These are phyloP conservation scores for Brachionus calyciflorus DNA, from an alignment of 1,140 invertebrate genomes.

Conservation along the genomic window DNA sequence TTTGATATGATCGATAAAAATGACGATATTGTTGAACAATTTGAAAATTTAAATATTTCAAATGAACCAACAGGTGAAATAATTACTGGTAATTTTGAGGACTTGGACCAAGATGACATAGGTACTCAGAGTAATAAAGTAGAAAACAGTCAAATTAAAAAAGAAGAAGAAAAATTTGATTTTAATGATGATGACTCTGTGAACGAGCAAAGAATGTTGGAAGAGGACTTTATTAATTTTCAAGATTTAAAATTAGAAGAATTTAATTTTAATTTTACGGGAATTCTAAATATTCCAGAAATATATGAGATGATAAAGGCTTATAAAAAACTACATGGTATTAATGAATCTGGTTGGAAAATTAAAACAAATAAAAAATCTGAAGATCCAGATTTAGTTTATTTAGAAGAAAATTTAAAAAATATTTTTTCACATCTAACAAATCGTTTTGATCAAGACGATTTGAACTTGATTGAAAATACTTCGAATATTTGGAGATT, in stretches of 20 bases:
- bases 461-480: neutral
- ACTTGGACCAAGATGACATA: neutral
- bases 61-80: neutral
- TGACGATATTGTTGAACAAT: neutral
- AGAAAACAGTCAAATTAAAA: neutral
- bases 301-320: neutral
- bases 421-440: neutral
- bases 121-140: too few relatives aligned
- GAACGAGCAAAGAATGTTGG: constrained; percentile 11
- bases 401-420: neutral
- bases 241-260: neutral
- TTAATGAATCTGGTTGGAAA: neutral
- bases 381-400: neutral
- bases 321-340: neutral
- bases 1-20: neutral
- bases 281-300: neutral
- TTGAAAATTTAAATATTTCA: neutral
- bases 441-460: neutral
- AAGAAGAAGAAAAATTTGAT: neutral
- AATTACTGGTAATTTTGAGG: neutral
- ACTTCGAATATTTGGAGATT: constrained; percentile 46
- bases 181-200: neutral
- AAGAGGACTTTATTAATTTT: neutral
- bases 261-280: neutral
- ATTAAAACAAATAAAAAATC: neutral